Base-by-base conservation (phyloP, 2,113 vertebrate genomes). In the Seriola quinqueradiata region DNA sequence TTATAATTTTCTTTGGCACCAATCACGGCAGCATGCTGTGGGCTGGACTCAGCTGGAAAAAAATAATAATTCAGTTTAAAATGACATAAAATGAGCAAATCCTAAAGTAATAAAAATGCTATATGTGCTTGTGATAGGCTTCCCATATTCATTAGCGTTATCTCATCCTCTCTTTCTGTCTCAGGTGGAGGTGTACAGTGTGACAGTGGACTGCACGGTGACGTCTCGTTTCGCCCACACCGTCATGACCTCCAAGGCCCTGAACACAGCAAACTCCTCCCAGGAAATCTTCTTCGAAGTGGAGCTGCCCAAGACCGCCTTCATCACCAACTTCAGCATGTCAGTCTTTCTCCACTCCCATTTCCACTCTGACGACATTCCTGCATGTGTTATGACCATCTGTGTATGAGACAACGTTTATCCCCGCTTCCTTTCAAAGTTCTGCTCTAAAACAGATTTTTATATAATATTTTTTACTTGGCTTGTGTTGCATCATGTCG, bases 321-420 rank as follows among this genome's bases (percentile, higher is more conserved):
- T 99, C 93, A 99, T 99, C 92, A 96, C 96, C 78, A 97, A 97
- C 94, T 99, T 99, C 87, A 97, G 93, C 96, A 97, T 99, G 98
- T 99, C 83, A 64, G 97, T 95, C 63, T 14, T 7, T 7, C 25
- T 50, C 23, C 3, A 11, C 0, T 28, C n/a, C 4, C 2, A 48
- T 28, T 5, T 69, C 8, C 25, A 40, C 34, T 59, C 23, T 28
- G 13, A 40, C 8, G 3, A 8, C n/a, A n/a, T 46, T 72, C 16
- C 21, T 17, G 10, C 46, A 14, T n/a, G 38, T 7, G 25, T 65
- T 9, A 32, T 17, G 40, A 59, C 65, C 19, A 48, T 58, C 28
- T 48, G 10, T 50, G 5, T 50, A 7, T 21, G 34, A 3, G 10
- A 60, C 40, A 14, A n/a, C 1, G 14, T 11, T 42, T 13, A 28